These are phyloP conservation scores for Chrysocyon brachyurus DNA, from an alignment of 2,797 vertebrate genomes.

Conservation along the genomic window DNA sequence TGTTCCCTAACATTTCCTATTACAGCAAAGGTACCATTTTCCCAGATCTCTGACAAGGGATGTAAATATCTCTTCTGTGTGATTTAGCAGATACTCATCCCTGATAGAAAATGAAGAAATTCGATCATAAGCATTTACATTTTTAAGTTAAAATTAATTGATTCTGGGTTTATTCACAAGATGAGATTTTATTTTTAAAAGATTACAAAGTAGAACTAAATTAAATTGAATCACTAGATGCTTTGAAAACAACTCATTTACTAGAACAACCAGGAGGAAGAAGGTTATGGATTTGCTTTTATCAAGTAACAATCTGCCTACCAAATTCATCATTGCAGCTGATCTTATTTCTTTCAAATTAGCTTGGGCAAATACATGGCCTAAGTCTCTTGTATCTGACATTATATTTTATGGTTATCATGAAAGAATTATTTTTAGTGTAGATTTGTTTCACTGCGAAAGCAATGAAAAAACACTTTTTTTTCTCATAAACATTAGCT, in stretches of 20 bases:
- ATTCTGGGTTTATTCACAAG: not conserved
- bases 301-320: not conserved
- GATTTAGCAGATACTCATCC: not conserved
- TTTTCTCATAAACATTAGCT: not conserved
- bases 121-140: not conserved
- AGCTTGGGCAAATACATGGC: not conserved
- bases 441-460: not conserved
- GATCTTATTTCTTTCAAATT: not conserved
- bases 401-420: not conserved
- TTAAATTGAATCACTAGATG: not conserved
- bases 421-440: not conserved
- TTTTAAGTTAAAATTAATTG: conserved; percentile 22
- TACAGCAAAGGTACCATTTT: not conserved
- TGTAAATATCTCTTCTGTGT: not conserved
- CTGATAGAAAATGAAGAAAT: not conserved
- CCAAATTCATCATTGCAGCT: not conserved
- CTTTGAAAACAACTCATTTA: not conserved
- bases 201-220: not conserved
- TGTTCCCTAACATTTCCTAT: not conserved
- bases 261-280: not conserved
- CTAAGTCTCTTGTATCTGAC: not conserved
- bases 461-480: not conserved
- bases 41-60: not conserved
- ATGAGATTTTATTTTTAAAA: not conserved
- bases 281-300: not conserved